Base-by-base conservation (phyloP, 1,140 invertebrate species). In the Matsumurasca onukii region DNA sequence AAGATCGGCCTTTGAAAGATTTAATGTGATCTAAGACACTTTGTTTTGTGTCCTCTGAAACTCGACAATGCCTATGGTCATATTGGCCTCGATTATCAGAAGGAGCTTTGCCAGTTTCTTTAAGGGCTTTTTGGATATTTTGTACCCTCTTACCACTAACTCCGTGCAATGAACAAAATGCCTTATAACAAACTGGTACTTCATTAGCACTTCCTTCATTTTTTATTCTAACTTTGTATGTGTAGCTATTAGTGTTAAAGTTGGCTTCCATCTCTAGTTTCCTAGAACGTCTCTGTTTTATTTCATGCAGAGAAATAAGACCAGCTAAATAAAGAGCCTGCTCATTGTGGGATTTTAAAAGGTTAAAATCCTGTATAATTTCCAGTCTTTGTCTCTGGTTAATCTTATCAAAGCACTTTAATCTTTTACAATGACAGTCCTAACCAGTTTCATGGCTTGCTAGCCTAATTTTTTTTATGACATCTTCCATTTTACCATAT, bases 101-200 rank as follows among this genome's bases (percentile, higher is more conserved):
- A 39, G 62, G 62, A 39, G 62, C 62, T 15, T 34, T 65, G n/a
- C 62, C 62, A 15, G 62, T 65, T 30, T 22, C 39, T 22, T 65
- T 65, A 12, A 65, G 39, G 3, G 31, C 39, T 25, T 65, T 65
- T 39, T 25, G 31, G 31, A 65, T 65, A 24, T 65, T 39, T 65
- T 65, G 31, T 3, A 65, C 3, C 45, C 39, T 65, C 39, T 65
- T 65, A 15, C 22, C 39, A 48, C 62, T 39, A 20, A 65, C 45
- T 48, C 62, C 62, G 24, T 65, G 62, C 9, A 29, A 3, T 52
- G 49, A 52, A 52, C 5, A 52, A 5, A 52, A 12, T 52, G 49
- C 49, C 22, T 52, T 52, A 15, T 30, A 22, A 55, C 30, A 66
- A 61, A 61, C 25, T 61, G 27, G 57, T 22, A 61, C 20, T 25